Conservation (phyloP, 2,113 vertebrate species). For the Indri indri region DNA sequence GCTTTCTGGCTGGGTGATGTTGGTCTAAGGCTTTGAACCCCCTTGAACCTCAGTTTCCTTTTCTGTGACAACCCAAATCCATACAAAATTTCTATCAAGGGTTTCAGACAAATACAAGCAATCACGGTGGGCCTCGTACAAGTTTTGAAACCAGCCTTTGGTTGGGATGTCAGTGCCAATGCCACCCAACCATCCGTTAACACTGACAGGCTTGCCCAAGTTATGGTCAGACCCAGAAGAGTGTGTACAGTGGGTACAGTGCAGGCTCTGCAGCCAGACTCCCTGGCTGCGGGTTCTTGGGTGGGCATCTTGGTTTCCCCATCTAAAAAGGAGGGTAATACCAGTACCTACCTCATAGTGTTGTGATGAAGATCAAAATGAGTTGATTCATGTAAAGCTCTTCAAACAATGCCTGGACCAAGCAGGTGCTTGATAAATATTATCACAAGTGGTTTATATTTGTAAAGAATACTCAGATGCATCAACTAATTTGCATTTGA, state of each 20-base stretch:
- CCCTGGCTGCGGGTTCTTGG: not conserved
- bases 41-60: not conserved
- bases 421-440: not conserved
- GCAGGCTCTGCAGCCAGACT: not conserved
- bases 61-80: not conserved
- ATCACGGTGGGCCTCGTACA: too few relatives aligned
- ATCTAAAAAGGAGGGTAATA: not conserved
- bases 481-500: not conserved
- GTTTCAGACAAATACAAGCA: not conserved
- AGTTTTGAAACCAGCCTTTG: not conserved
- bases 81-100: not conserved
- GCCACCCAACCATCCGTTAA: not conserved
- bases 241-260: rapidly evolving
- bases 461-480: not conserved
- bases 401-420: not conserved
- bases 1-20: not conserved
- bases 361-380: not conserved
- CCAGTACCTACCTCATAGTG: not conserved
- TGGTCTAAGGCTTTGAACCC: not conserved
- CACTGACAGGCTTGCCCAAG: not conserved
- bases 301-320: not conserved
- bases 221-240: rapidly evolving
- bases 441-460: not conserved
- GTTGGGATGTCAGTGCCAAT: not conserved
- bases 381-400: not conserved